Evolutionary conservation across 2,113 vertebrate species (phyloP).

Genomic region (Ellobius talpinus): DNA sequence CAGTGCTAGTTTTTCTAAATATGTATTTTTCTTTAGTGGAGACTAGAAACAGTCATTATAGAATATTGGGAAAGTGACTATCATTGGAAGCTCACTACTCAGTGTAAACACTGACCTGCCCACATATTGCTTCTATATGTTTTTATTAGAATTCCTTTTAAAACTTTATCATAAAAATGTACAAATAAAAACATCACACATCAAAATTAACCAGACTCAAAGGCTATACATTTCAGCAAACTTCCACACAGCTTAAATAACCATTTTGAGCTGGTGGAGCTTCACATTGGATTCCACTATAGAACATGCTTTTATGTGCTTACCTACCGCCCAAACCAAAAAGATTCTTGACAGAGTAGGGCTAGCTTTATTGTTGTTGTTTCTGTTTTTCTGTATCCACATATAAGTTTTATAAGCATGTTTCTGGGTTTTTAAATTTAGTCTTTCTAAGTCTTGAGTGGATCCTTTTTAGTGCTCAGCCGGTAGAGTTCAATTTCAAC

Average conservation of each 20-base stretch:
- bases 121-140: background rate
- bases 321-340: background rate
- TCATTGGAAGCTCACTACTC: background rate
- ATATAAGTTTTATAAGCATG: background rate
- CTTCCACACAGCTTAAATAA: background rate
- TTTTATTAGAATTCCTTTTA: background rate
- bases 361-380: background rate
- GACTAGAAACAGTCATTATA: background rate
- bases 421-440: background rate
- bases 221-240: background rate
- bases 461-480: background rate
- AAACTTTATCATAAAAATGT: background rate
- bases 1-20: background rate
- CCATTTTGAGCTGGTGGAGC: too few relatives aligned
- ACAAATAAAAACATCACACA: background rate
- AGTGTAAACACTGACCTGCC: background rate
- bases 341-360: background rate
- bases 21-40: background rate
- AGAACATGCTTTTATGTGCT: too few relatives aligned
- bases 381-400: background rate
- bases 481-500: background rate
- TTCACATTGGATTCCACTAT: too few relatives aligned
- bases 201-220: background rate
- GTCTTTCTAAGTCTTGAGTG: background rate
- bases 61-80: background rate